A percentile compares a stretch with the other conserved stretches of the same genome.
Evolutionary conservation across 2,888 invertebrate genomes (phyloP).

Genomic region (Philopedon plagiatum): DNA sequence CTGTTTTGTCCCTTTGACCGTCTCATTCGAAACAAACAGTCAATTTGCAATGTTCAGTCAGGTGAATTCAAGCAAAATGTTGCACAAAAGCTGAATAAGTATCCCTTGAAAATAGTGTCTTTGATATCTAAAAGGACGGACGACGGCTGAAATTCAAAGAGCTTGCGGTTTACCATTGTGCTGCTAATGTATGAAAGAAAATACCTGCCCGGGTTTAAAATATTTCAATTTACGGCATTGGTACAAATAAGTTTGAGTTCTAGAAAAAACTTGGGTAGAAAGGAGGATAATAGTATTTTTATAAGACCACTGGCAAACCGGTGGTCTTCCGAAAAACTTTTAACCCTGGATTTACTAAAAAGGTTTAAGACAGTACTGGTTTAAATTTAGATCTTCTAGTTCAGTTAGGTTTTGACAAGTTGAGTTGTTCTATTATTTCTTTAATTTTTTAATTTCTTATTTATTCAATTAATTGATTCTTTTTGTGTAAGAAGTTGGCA

Average conservation of each 20-base stretch:
- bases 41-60: slow-evolving; percentile 55
- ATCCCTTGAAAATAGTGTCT: slow-evolving; percentile 61
- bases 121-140: slow-evolving; percentile 58
- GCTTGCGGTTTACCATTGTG: slow-evolving; percentile 44
- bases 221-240: slow-evolving; percentile 16
- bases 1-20: slow-evolving; percentile 34
- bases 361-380: no score
- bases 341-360: no score
- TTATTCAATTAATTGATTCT: no score
- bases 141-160: slow-evolving; percentile 52
- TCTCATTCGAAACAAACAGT: slow-evolving; percentile 32
- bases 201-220: slow-evolving; percentile 24
- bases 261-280: background rate
- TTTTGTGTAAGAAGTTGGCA: no score
- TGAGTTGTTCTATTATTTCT: no score
- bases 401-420: no score
- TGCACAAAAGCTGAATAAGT: slow-evolving; percentile 61
- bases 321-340: no score
- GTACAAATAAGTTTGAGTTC: background rate
- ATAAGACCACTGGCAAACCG: no score
- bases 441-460: no score
- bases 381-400: no score
- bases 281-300: no score
- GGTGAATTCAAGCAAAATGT: slow-evolving; percentile 60
- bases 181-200: slow-evolving; percentile 37